Percentiles rank a stretch among this genome's conserved stretches.
These are phyloP conservation scores for Sarcophaga rosellei DNA, from an alignment of 2,888 invertebrate genomes.

Conservation along the genomic window DNA sequence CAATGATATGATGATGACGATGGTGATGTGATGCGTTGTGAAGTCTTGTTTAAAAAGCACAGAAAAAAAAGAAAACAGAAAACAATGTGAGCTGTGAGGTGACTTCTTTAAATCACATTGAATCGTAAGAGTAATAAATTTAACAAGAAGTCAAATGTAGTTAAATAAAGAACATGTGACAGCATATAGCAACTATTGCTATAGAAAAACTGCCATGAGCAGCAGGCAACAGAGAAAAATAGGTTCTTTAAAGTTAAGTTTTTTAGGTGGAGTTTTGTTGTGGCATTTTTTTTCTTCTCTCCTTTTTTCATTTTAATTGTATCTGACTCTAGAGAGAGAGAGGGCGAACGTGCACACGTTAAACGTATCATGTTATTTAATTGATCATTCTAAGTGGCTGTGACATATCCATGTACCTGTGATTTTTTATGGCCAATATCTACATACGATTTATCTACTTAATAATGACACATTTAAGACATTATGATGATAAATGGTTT, in stretches of 20 bases:
- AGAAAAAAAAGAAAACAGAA: slow-evolving; percentile 25
- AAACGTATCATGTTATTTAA: slow-evolving; percentile 52
- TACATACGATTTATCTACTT: slow-evolving; percentile 41
- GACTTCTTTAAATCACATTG: slow-evolving; percentile 67
- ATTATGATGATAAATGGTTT: slow-evolving; percentile 61
- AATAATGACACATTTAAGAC: slow-evolving; percentile 61
- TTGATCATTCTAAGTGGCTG: slow-evolving; percentile 60
- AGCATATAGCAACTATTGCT: slow-evolving; percentile 3
- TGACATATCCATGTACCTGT: slow-evolving; percentile 41
- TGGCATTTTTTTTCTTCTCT: not conserved
- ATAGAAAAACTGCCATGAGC: slow-evolving; percentile 40
- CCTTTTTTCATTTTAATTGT: slow-evolving; percentile 19
- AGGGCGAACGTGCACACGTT: not conserved
- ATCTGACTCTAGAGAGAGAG: not conserved
- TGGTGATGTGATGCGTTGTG: slow-evolving; percentile 62
- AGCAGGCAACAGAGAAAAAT: not conserved
- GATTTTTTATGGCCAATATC: not conserved
- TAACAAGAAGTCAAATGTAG: slow-evolving; percentile 59
- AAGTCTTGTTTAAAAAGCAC: slow-evolving; percentile 45
- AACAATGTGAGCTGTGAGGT: slow-evolving; percentile 18
- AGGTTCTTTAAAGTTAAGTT: not conserved
- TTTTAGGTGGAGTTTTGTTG: slow-evolving; percentile 34
- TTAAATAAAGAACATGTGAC: slow-evolving; percentile 60
- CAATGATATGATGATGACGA: slow-evolving; percentile 59
- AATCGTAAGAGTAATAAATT: slow-evolving; percentile 66